Percentiles rank a stretch among this genome's conserved stretches.
Conservation (phyloP, 2,797 vertebrate species). For the Sebastes hubbsi region DNA sequence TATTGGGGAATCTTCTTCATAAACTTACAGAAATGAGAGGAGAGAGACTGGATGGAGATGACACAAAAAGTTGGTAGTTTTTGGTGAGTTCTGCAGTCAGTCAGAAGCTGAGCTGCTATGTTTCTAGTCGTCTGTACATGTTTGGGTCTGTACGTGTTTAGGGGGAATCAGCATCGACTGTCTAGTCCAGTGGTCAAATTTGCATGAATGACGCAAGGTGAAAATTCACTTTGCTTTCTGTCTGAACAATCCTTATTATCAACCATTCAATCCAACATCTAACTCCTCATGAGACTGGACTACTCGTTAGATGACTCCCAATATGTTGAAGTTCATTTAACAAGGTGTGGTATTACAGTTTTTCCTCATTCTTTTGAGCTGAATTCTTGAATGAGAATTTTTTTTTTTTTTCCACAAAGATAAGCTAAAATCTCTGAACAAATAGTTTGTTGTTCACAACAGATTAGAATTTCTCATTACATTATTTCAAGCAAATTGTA, state of each 20-base stretch:
- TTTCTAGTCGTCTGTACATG: not conserved
- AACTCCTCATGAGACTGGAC: not conserved
- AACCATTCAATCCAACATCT: not conserved
- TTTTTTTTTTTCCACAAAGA: fast-evolving
- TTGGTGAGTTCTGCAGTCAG: not conserved
- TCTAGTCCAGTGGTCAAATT: not conserved
- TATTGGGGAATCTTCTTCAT: not conserved
- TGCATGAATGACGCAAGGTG: not conserved
- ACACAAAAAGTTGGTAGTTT: not conserved
- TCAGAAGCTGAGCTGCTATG: not conserved
- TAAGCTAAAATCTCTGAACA: too few species aligned
- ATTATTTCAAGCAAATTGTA: too few species aligned
- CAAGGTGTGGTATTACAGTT: too few species aligned
- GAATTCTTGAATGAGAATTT: too few species aligned
- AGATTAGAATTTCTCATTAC: too few species aligned
- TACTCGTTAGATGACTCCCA: fast-evolving
- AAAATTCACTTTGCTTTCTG: not conserved
- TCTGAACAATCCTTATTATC: not conserved
- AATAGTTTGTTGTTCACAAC: too few species aligned
- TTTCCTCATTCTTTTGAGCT: too few species aligned
- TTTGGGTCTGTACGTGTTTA: not conserved
- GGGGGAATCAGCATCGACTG: not conserved
- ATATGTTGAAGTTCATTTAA: not conserved
- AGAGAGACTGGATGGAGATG: not conserved
- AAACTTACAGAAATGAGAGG: not conserved